Conservation (phyloP, 2,888 invertebrate genomes). For the Norana najaformis region DNA sequence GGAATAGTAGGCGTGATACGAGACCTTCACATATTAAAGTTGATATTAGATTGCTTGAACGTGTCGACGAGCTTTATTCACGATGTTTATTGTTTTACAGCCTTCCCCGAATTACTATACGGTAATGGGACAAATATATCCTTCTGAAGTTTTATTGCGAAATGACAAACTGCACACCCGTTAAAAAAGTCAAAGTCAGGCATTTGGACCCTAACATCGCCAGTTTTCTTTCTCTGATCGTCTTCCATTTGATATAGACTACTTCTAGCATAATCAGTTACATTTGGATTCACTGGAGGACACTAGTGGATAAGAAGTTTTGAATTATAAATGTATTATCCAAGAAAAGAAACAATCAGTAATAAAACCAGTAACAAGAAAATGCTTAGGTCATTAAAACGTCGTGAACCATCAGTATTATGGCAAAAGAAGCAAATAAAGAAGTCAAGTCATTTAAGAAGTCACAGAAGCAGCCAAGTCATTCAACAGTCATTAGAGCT, state of each 20-base stretch:
- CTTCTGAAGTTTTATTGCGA: not conserved
- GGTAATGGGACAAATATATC: not conserved
- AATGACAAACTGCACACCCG: not conserved
- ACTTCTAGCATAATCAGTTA: not conserved
- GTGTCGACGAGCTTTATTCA: not conserved
- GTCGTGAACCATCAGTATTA: not conserved
- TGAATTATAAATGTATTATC: not conserved
- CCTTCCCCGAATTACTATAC: slow-evolving; percentile 9
- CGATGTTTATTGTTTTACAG: not conserved
- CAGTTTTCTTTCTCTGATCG: not conserved
- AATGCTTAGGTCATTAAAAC: not conserved
- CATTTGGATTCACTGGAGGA: not conserved
- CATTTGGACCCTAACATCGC: not conserved
- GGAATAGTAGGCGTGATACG: no score
- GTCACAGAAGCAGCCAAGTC: not conserved
- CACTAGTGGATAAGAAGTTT: not conserved
- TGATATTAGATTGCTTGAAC: not conserved
- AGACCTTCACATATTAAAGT: no score
- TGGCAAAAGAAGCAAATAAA: not conserved
- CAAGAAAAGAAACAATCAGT: not conserved
- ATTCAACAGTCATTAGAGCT: no score
- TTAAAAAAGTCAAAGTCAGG: not conserved
- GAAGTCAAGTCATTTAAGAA: not conserved
- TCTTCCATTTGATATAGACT: not conserved
- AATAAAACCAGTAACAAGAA: not conserved